Base-by-base conservation (phyloP, 2,797 vertebrate genomes). In the Enteromius viviparus region DNA sequence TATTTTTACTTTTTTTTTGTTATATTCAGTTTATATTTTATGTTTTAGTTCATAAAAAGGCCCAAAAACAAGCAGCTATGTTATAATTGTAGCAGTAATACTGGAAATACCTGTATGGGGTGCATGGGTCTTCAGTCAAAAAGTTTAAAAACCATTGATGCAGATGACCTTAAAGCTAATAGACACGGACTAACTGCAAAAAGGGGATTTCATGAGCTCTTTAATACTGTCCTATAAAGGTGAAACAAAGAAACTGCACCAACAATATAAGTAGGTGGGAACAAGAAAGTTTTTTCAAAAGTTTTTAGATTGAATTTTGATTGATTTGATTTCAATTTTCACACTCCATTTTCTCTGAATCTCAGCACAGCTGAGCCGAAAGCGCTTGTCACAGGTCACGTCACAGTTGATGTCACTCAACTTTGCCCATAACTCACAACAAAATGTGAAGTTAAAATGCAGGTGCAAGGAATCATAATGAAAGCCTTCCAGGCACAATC, bases 341-440 rank as follows among this genome's bases (percentile, higher is more conserved):
- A 76, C 74, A 76, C 74, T 76, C 53, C 14, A 60, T 60, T 76
- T 76, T 76, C 74, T 76, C 34, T 26, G 34, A 76, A 76, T 76
- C 74, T 26, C 53, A 42, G 74, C 74, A 60, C 74, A 76, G 74
- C 74, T 76, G 74, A 60, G 74, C 74, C 74, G 60, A 76, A 60
- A 76, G 8, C 9, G 4, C 15, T 53, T 26, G 74, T 60, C 74
- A 60, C 74, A 76, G 34, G 74, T 76, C 74, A 76, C n/a, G 23
- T 60, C 53, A 76, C 53, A 76, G 14, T 76, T 34, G 15, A 60
- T 60, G 34, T 60, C 21, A 42, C 21, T 58, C 74, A 26, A 26
- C 74, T 42, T 76, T 60, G 53, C 12, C 14, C 34, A 23, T 40
- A n/a, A 40, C 7, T 76, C 72, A 58, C 37, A 34, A 76, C 21